Evolutionary conservation across 1,140 invertebrate species (phyloP).

Genomic region (Oppia nitens): DNA sequence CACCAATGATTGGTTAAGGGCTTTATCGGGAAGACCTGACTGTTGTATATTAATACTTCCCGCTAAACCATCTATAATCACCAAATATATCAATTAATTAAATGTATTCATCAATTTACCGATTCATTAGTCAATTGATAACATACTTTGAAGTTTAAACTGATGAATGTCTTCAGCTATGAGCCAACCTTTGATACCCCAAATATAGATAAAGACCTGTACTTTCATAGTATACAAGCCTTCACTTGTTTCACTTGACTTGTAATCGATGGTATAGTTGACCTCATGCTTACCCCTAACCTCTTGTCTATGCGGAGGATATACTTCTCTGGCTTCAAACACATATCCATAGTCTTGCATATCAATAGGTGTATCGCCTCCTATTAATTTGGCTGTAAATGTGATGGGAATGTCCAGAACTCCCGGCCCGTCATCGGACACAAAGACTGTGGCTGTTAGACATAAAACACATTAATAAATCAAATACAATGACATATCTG

Average conservation of each 20-base stretch:
- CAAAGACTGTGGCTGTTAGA: too few relatives aligned
- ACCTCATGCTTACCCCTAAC: not conserved
- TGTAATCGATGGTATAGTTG: not conserved
- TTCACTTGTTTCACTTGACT: not conserved
- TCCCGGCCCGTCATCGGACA: not conserved
- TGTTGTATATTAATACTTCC: not conserved
- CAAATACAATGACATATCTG: too few relatives aligned
- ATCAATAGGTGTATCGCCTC: not conserved
- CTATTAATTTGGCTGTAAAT: not conserved
- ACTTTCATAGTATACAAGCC: not conserved
- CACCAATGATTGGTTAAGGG: not conserved
- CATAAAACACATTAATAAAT: too few relatives aligned
- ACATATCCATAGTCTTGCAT: not conserved
- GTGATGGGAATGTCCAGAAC: not conserved
- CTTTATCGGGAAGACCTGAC: not conserved
- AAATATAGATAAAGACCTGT: slow-evolving; percentile 4
- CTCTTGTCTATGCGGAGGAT: not conserved
- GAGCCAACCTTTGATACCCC: slow-evolving; percentile 1
- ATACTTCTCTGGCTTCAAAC: not conserved
- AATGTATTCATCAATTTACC: too few relatives aligned
- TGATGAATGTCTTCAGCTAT: not conserved
- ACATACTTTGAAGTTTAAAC: not conserved
- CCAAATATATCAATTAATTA: not conserved
- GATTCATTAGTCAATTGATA: too few relatives aligned
- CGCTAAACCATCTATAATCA: not conserved